phyloP scores from a whole-genome alignment of 2,113 vertebrate species.

The Crotalus tigris region DNA sequence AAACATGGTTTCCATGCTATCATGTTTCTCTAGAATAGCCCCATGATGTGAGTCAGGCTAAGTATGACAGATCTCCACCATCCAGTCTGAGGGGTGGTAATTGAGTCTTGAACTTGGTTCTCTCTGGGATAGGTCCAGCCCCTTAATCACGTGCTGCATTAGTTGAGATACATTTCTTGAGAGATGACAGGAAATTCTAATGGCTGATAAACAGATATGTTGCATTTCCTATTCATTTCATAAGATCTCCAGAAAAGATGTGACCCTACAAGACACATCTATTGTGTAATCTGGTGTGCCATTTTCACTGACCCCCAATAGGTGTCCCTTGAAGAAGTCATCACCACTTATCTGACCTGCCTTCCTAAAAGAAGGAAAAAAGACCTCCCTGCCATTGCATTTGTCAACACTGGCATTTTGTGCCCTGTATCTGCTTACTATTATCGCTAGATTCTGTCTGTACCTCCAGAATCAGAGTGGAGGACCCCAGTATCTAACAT shows the following conservation, averaged over 20 bases:
- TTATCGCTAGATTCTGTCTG: background rate
- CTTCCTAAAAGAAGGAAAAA: background rate
- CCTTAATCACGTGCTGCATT: background rate
- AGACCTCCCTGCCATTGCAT: background rate
- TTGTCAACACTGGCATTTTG: background rate
- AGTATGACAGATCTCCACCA: background rate
- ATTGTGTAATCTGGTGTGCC: background rate
- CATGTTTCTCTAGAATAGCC: background rate
- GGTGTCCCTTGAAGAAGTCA: background rate
- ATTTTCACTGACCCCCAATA: background rate
- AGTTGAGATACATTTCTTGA: background rate
- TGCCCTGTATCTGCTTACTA: background rate
- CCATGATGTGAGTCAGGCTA: background rate
- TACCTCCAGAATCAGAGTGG: background rate
- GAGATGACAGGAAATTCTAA: background rate
- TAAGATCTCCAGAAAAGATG: background rate
- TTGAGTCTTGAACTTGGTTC: background rate
- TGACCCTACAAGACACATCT: background rate
- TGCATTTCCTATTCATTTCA: background rate
- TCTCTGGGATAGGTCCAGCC: background rate
- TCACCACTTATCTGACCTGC: background rate
- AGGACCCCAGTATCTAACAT: background rate
- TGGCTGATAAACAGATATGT: background rate
- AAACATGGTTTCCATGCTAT: background rate
- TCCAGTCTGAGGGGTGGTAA: background rate